Conservation (phyloP, 2,888 invertebrate species). For the Automeris io region DNA sequence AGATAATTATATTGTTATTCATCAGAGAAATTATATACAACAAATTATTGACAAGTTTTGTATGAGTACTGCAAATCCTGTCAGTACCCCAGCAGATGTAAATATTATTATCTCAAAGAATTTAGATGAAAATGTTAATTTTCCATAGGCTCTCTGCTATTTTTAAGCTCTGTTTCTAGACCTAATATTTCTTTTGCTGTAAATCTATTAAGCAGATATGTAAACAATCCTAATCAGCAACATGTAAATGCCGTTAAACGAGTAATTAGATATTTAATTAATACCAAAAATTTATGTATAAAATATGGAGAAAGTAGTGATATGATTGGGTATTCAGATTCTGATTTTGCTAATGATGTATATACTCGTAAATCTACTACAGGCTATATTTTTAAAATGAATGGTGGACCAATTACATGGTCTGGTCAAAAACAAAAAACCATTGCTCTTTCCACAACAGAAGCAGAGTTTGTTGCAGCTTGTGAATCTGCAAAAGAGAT, state of each 20-base stretch:
- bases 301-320: slow-evolving; percentile 11
- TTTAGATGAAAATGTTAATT: slow-evolving; percentile 8
- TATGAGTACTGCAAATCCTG: slow-evolving; percentile 17
- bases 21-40: slow-evolving; percentile 17
- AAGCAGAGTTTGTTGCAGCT: slow-evolving; percentile 18
- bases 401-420: slow-evolving; percentile 24
- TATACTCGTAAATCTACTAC: slow-evolving; percentile 23
- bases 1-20: slow-evolving; percentile 15
- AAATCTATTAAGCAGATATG: slow-evolving; percentile 17
- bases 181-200: slow-evolving; percentile 15
- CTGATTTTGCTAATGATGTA: slow-evolving; percentile 22
- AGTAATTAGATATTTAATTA: slow-evolving; percentile 19
- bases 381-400: slow-evolving; percentile 23
- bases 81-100: slow-evolving; percentile 13
- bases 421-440: slow-evolving; percentile 19
- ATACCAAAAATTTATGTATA: slow-evolving; percentile 22
- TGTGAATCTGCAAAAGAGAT: slow-evolving; percentile 17
- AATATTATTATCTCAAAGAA: slow-evolving; percentile 13
- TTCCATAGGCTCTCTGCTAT: slow-evolving; percentile 19
- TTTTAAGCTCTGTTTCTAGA: slow-evolving; percentile 17
- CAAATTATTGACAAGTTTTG: slow-evolving; percentile 20
- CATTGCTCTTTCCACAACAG: slow-evolving; percentile 18
- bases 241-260: slow-evolving; percentile 21
- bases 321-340: slow-evolving; percentile 22
- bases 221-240: not conserved